Conservation (phyloP, 2,797 vertebrate species). For the Cephalopachus bancanus region DNA sequence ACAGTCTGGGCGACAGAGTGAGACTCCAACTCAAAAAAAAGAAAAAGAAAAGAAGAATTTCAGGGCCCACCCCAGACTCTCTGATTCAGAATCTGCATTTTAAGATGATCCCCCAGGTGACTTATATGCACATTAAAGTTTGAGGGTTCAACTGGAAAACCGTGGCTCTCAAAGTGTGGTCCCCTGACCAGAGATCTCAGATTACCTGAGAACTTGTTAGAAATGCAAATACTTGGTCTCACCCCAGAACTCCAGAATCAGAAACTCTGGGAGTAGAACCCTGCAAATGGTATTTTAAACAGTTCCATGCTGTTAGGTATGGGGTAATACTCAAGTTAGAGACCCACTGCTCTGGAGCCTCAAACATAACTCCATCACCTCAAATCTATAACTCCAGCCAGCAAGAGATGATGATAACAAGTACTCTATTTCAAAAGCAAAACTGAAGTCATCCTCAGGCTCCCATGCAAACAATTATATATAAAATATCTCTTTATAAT, state of each 20-base stretch:
- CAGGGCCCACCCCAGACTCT: not conserved
- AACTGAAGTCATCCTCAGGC: not conserved
- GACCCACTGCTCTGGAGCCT: not conserved
- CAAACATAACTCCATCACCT: not conserved
- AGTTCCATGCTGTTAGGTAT: not conserved
- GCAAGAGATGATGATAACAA: not conserved
- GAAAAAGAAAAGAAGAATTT: not conserved
- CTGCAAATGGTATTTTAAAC: not conserved
- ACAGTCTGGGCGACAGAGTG: no score
- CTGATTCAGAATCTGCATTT: not conserved
- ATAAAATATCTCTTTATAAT: slow-evolving; percentile 13
- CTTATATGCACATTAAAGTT: not conserved
- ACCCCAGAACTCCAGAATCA: not conserved
- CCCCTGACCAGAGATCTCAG: not conserved
- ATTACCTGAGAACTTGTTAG: not conserved
- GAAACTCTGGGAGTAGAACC: not conserved
- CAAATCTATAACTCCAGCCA: not conserved
- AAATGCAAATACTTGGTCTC: not conserved
- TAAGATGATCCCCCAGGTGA: not conserved
- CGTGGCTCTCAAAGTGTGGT: not conserved
- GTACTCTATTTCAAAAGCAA: not conserved
- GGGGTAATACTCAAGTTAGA: not conserved
- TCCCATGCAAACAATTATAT: not conserved
- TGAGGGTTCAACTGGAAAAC: not conserved
- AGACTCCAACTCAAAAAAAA: no score